phyloP scores from a whole-genome alignment of 2,888 invertebrate species.

The Ornithoptera priamus region DNA sequence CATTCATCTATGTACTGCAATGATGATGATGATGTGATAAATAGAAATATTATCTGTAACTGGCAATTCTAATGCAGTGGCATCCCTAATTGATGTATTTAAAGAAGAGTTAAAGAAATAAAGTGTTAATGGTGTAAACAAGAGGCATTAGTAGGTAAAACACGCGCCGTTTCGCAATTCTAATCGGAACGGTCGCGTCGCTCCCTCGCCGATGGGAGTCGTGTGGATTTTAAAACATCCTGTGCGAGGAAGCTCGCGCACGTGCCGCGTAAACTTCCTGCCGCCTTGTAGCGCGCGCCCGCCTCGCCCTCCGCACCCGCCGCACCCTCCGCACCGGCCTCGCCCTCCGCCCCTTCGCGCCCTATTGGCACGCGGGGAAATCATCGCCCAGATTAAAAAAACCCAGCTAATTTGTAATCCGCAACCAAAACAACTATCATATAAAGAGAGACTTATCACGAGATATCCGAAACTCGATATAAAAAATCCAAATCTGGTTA shows the following conservation, averaged over 20 bases:
- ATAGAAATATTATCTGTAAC: no score
- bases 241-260: slow-evolving; percentile 70
- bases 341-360: no score
- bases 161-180: slow-evolving; percentile 26
- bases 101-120: slow-evolving; percentile 11
- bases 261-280: slow-evolving; percentile 75
- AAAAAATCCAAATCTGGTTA: no score
- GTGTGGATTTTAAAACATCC: slow-evolving; percentile 75
- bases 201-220: slow-evolving; percentile 42
- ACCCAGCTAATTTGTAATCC: no score
- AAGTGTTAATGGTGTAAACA: slow-evolving; percentile 23
- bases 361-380: slow-evolving; percentile 13
- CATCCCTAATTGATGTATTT: no score
- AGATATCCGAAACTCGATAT: no score
- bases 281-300: slow-evolving; percentile 35
- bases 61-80: no score
- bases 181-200: slow-evolving; percentile 18
- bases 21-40: no score
- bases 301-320: background rate
- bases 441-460: no score
- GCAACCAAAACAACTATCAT: no score
- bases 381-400: background rate
- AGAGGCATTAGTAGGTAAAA: slow-evolving; percentile 20
- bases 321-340: no score
- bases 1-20: no score